Base-by-base conservation (phyloP, 2,888 invertebrate genomes). In the Tanypteryx hageni region DNA sequence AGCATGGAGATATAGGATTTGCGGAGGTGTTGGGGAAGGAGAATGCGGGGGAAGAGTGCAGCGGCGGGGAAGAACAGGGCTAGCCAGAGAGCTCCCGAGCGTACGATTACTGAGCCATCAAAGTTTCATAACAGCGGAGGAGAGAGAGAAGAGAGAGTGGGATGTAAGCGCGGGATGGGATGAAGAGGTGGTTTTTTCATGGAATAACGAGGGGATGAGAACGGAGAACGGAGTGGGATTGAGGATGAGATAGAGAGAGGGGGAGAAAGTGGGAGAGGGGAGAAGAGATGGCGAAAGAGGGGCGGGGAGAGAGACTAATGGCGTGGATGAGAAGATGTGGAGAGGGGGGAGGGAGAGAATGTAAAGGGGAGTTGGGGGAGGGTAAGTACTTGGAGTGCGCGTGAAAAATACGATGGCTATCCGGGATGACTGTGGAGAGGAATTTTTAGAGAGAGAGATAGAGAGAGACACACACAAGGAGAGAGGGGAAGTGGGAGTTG, bases 91-190 rank as follows among this genome's bases (percentile, higher is more conserved):
- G 64, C 56, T 89, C 89, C 89, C 89, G 64, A n/a, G 89, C 89
- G 89, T 89, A 44, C 64, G 89, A 89, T 89, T 89, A 89, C 68
- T 64, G 64, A 61, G 89, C 89, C 89, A 89, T 89, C 89, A 89
- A 89, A 89, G 89, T 89, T 89, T 89, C 89, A 89, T 89, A 89
- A 64, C 61, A 59, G 61, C 27, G 61, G 64, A 44, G 89, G n/a
- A 61, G 44, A 44, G 61, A 64, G 64, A 11, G 31, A 61, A 59
- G 31, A 31, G 27, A 11, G 56, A 11, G 14, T 3, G 22, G 22
- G 44, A 57, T 5, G 57, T n/a, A 2, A 1, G 11, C 8, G 56
- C 14, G n/a, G 56, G 18, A n/a, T 82, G 56, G 16, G 57, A n/a
- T 1, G 27, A n/a, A n/a, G 57, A 18, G 27, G 56, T 0, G 83